Evolutionary conservation across 2,113 vertebrate genomes (phyloP).

Genomic region (Calonectris borealis): DNA sequence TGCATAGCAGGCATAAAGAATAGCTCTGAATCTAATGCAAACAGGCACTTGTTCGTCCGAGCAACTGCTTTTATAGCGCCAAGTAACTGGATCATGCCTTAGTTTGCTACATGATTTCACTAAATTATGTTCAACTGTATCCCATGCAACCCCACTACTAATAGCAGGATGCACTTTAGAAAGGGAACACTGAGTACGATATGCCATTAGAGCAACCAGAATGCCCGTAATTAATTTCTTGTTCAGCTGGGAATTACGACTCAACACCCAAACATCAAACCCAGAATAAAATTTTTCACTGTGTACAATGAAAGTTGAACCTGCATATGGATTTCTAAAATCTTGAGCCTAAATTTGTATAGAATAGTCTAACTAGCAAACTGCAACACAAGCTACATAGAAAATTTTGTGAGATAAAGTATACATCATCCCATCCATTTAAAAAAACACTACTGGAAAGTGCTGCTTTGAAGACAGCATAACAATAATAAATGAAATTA

Average conservation of each 20-base stretch:
- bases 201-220: conserved; percentile 42
- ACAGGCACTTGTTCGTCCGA: neutral
- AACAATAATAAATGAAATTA: neutral
- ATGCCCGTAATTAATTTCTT: neutral
- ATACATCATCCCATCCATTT: neutral
- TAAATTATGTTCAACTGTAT: conserved; percentile 21
- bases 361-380: neutral
- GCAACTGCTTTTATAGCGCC: conserved; percentile 27
- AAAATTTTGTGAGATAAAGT: neutral
- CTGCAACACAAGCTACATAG: neutral
- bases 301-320: neutral
- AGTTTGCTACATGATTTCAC: conserved; percentile 29
- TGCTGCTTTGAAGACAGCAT: neutral
- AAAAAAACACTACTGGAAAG: neutral
- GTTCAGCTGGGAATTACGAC: neutral
- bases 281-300: neutral
- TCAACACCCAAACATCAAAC: neutral
- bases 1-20: conserved; percentile 38
- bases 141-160: conserved; percentile 35
- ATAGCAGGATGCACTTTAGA: conserved; percentile 64
- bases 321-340: neutral
- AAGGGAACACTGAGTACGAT: conserved; percentile 15
- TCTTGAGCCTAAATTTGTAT: neutral
- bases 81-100: neutral
- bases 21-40: neutral